Evolutionary conservation across 1,140 invertebrate genomes (phyloP).

Genomic region (Eumaeus atala): DNA sequence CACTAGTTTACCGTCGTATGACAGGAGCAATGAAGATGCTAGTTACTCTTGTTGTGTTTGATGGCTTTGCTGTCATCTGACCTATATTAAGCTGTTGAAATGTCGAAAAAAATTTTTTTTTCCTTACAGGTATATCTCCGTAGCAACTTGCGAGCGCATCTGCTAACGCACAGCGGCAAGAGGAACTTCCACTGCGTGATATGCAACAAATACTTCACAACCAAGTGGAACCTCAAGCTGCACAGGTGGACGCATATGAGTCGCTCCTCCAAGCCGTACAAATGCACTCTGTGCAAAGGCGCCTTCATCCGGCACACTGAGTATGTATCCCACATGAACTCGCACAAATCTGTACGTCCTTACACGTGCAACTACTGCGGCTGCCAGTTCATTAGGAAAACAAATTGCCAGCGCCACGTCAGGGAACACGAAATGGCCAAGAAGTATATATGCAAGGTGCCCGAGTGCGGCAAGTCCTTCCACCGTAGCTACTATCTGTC

Average conservation of each 20-base stretch:
- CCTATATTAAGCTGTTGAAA: too few relatives aligned
- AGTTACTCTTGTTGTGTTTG: too few relatives aligned
- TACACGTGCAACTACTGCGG: conserved; percentile 96
- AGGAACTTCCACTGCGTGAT: conserved; percentile 86
- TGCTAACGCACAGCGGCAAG: conserved; percentile 84
- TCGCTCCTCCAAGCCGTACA: conserved; percentile 87
- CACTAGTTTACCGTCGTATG: too few relatives aligned
- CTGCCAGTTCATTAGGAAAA: conserved; percentile 93
- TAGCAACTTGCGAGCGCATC: conserved; percentile 86
- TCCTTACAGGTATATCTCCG: conserved; percentile 79
- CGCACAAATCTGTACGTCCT: conserved; percentile 85
- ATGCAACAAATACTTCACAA: conserved; percentile 89
- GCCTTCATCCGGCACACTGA: conserved; percentile 87
- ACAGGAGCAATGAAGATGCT: too few relatives aligned
- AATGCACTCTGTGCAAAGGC: conserved; percentile 87
- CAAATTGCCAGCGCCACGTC: conserved; percentile 92
- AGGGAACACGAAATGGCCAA: conserved; percentile 93
- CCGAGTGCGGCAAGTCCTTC: conserved; percentile 87
- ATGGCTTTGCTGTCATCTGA: too few relatives aligned
- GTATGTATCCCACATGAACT: conserved; percentile 88
- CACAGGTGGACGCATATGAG: conserved; percentile 93
- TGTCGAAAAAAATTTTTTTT: background rate
- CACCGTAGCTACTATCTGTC: conserved; percentile 90
- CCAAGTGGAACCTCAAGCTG: conserved; percentile 91
- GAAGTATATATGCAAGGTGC: conserved; percentile 88